phyloP scores from a whole-genome alignment of 2,113 vertebrate genomes.

The Syrrhaptes paradoxus region DNA sequence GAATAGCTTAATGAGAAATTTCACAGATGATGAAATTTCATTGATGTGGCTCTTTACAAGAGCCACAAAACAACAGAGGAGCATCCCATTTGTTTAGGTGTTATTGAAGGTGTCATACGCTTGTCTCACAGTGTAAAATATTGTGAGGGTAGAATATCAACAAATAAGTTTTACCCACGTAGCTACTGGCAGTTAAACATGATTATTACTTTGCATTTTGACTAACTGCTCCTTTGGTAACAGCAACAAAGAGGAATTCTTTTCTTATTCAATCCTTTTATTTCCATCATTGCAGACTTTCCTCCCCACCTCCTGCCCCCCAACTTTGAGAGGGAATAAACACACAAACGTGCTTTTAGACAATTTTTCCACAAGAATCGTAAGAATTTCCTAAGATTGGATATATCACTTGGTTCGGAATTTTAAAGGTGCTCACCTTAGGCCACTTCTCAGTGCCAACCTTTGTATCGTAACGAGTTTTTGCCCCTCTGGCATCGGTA shows the following conservation, averaged over 20 bases:
- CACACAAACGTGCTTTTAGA: neutral
- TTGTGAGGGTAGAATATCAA: neutral
- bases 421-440: constrained; percentile 81
- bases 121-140: neutral
- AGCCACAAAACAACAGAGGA: neutral
- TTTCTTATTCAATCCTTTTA: neutral
- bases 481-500: constrained; percentile 93
- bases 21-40: neutral
- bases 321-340: neutral
- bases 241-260: neutral
- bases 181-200: neutral
- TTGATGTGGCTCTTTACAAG: neutral
- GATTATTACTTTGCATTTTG: neutral
- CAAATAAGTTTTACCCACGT: neutral
- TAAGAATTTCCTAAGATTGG: neutral
- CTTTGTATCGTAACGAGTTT: constrained; percentile 95
- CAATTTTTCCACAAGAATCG: neutral
- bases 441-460: constrained; percentile 98
- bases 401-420: neutral
- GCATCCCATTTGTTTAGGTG: neutral
- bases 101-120: neutral
- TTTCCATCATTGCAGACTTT: neutral
- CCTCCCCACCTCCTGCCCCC: neutral
- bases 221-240: neutral
- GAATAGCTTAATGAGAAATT: neutral